Conservation (phyloP, 2,113 vertebrate genomes). For the Myocastor coypus region DNA sequence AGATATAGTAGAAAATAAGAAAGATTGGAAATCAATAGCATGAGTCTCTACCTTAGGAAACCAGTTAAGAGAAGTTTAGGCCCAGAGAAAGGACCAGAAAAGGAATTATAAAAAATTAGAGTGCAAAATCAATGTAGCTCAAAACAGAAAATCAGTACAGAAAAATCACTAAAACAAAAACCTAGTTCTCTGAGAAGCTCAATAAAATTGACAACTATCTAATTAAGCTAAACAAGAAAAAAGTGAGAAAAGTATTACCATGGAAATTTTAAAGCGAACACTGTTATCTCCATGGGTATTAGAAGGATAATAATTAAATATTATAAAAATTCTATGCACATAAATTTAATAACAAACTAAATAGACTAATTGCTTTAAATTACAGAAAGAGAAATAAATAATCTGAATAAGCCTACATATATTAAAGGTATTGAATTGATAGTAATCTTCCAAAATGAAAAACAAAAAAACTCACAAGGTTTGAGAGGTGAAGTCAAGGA, state of each 20-base stretch:
- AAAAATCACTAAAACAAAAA: neutral
- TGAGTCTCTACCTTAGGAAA: neutral
- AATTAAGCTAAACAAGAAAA: neutral
- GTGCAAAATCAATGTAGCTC: neutral
- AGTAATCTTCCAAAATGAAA: neutral
- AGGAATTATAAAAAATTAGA: neutral
- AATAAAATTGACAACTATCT: neutral
- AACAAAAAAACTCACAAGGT: neutral
- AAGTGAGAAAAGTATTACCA: neutral
- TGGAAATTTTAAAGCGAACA: neutral
- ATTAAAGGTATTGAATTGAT: neutral
- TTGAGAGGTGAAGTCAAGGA: neutral
- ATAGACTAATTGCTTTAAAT: neutral
- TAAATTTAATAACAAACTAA: neutral
- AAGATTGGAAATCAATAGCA: neutral
- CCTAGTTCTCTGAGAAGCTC: neutral
- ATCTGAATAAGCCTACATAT: neutral
- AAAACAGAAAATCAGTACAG: neutral
- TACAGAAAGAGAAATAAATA: neutral
- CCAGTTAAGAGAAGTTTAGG: neutral
- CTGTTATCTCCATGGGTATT: neutral
- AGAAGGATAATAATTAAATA: neutral
- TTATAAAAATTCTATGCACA: neutral
- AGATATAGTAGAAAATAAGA: neutral
- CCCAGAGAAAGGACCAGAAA: neutral